A percentile compares a stretch with the other conserved stretches of the same genome.
phyloP scores from a whole-genome alignment of 1,140 invertebrate species.

The Augochlora pura region DNA sequence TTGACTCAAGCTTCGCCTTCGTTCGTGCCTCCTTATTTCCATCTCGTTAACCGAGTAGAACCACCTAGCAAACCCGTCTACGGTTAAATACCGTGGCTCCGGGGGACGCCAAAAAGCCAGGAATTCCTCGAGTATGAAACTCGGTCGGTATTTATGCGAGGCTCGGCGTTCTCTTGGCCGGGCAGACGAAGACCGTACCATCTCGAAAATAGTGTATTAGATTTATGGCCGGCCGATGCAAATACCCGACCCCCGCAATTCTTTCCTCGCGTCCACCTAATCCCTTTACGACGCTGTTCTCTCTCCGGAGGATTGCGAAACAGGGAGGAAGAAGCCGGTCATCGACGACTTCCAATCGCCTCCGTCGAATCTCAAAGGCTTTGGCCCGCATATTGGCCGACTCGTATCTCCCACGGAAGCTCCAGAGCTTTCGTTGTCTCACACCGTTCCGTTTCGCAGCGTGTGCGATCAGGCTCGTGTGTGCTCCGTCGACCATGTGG shows the following conservation, averaged over 20 bases:
- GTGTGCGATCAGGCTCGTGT: not conserved
- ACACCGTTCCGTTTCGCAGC: not conserved
- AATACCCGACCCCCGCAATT: slow-evolving; percentile 26
- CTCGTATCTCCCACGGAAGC: slow-evolving; percentile 47
- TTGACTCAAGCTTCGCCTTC: no score
- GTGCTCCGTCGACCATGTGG: slow-evolving; percentile 18
- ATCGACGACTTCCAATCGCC: slow-evolving; percentile 35
- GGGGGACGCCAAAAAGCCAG: no score
- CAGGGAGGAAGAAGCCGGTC: slow-evolving; percentile 29
- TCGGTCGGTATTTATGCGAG: no score
- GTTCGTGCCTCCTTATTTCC: no score
- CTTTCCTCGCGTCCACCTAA: slow-evolving; percentile 31
- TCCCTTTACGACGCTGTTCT: slow-evolving; percentile 34
- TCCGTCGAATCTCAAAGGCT: slow-evolving; percentile 67
- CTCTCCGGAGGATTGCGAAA: not conserved
- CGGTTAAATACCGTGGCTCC: no score
- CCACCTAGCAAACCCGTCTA: no score
- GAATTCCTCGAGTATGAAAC: no score
- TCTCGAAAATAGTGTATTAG: slow-evolving; percentile 27
- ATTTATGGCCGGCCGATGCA: slow-evolving; percentile 36
- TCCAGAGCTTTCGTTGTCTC: slow-evolving; percentile 46
- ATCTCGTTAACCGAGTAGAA: no score
- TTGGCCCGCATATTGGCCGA: slow-evolving; percentile 62
- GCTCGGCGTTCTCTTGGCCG: not conserved
- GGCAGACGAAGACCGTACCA: no score